Percentiles rank a stretch among this genome's conserved stretches.
These are phyloP conservation scores for Sturnus vulgaris DNA, from an alignment of 2,113 vertebrate species.

Conservation along the genomic window DNA sequence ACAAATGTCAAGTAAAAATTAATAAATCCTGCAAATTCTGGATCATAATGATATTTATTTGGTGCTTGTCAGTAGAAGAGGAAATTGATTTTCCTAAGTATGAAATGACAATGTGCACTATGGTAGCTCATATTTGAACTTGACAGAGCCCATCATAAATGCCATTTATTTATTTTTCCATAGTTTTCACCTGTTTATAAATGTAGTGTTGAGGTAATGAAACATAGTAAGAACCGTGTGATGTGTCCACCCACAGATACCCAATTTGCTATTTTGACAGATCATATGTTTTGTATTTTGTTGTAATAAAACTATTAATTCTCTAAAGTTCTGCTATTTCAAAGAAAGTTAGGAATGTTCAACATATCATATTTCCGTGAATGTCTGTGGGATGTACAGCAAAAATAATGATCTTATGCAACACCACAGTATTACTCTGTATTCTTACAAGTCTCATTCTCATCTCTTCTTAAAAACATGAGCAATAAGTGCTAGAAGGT, in stretches of 20 bases:
- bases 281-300: neutral
- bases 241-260: neutral
- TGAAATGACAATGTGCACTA: neutral
- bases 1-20: neutral
- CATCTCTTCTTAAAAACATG: neutral
- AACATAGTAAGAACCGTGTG: neutral
- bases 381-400: neutral
- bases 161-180: neutral
- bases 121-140: neutral
- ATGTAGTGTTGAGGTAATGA: neutral
- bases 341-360: neutral
- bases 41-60: neutral
- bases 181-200: neutral
- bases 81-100: neutral
- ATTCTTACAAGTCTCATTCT: neutral
- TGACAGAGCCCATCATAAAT: neutral
- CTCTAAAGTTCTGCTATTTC: neutral
- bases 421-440: neutral
- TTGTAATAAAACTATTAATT: neutral
- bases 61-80: neutral
- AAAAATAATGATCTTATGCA: neutral
- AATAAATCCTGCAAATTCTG: neutral
- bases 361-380: neutral
- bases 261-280: neutral
- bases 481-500: neutral